phyloP scores from a whole-genome alignment of 2,113 vertebrate genomes.

The Melanocharis versteri region DNA sequence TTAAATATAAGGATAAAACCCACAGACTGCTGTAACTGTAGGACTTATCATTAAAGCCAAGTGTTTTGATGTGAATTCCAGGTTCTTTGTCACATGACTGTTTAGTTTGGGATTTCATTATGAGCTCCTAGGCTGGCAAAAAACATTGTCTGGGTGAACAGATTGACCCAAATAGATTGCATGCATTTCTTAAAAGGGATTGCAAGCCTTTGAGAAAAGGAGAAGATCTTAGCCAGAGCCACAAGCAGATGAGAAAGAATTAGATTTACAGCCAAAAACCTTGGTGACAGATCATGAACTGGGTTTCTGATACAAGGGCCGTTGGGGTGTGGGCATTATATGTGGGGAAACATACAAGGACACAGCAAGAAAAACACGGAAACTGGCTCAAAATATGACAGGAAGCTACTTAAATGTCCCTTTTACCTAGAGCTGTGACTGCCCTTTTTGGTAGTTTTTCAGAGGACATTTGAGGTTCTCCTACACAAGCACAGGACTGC shows the following conservation, averaged over 20 bases:
- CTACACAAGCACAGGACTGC: too few species aligned
- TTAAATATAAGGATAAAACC: not conserved
- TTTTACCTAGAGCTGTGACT: not conserved
- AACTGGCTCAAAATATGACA: not conserved
- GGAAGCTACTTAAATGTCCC: not conserved
- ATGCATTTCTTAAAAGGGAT: not conserved
- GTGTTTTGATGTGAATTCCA: not conserved
- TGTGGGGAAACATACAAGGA: not conserved
- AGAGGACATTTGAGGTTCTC: not conserved
- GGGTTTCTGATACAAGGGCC: not conserved
- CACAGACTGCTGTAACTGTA: not conserved
- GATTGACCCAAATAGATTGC: not conserved
- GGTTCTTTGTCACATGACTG: not conserved
- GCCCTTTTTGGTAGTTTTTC: not conserved
- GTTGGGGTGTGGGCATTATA: fast-evolving
- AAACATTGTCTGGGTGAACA: not conserved
- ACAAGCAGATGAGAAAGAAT: not conserved
- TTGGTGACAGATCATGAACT: not conserved
- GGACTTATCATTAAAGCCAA: not conserved
- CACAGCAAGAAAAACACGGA: fast-evolving
- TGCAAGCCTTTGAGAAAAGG: not conserved
- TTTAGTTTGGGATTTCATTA: not conserved
- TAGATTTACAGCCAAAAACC: not conserved
- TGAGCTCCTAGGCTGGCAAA: not conserved
- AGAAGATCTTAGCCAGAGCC: not conserved